Evolutionary conservation across 1,140 invertebrate genomes (phyloP).

Genomic region (Amyelois transitella): DNA sequence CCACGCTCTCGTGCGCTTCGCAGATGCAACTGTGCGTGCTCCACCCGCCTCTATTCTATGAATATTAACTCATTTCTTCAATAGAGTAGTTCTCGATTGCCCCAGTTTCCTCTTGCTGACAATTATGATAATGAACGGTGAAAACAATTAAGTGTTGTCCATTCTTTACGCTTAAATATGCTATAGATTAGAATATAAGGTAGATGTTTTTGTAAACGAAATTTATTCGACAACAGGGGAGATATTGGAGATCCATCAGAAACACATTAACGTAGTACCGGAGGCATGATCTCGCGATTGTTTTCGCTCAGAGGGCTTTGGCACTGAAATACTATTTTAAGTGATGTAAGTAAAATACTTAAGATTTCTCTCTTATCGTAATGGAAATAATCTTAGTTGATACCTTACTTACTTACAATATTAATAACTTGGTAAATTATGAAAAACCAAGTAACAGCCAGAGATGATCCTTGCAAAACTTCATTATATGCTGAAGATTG

Average conservation of each 20-base stretch:
- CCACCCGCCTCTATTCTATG: conserved; percentile 24
- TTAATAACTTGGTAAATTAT: no score
- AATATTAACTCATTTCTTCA: conserved; percentile 41
- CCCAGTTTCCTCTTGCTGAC: neutral
- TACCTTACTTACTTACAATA: no score
- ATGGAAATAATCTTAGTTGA: no score
- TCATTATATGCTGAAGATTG: no score
- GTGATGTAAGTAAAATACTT: neutral
- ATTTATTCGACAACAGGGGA: conserved; percentile 50
- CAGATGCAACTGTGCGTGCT: conserved; percentile 59
- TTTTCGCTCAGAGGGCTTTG: conserved; percentile 13
- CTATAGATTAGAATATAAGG: neutral
- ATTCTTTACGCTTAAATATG: neutral
- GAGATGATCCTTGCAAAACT: no score
- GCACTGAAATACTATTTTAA: neutral
- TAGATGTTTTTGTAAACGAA: conserved; percentile 29
- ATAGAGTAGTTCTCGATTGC: conserved; percentile 1
- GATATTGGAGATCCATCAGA: conserved; percentile 67
- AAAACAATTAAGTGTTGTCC: neutral
- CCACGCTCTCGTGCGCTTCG: conserved; percentile 53
- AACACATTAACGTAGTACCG: conserved; percentile 61
- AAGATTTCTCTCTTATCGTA: no score
- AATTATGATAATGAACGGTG: neutral
- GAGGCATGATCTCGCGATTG: conserved; percentile 28
- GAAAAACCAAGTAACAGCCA: no score